Evolutionary conservation across 2,113 vertebrate species (phyloP), one percentile per base, ranked within the genome.

Genomic region (Ictalurus furcatus): DNA sequence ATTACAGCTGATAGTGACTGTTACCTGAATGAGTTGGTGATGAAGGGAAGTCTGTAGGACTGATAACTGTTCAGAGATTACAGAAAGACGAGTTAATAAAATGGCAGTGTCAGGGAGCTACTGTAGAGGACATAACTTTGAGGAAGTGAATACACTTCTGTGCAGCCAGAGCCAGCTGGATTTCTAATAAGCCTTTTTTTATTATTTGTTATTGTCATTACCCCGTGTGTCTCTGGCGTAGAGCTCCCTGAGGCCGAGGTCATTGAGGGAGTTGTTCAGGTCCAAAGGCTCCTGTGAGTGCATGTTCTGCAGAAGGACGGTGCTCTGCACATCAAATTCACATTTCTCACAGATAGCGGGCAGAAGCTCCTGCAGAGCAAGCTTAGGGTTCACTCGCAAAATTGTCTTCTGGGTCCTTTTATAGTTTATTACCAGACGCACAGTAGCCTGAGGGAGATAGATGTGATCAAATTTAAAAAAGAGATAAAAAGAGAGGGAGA

Each of bases 381-480:
- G 92, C 61, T 96, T 95, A 2, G 98, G 98, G 91, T 94, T 99
- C 87, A 99, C 97, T 94, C 98, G 94, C 83, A 99, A 94, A 78
- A 99, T 96, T 0, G 98, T 97, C 94, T 99, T 99, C 96, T 99
- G 98, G 1, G 97, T 97, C 95, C 95, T 97, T 93, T 94, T 99
- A 95, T 97, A 99, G 94, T 99, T 99, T 93, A 99, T 97, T 86
- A 99, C 97, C 91, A 99, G 96, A 74, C 98, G 97, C 37, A 99
- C 97, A 1, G 97, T 99, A 95, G 98, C 97, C 98, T 99, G 93
- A 37, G 37, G 63, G 61, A 84, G 28, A 90, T 94, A 92, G 12
- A 80, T 11, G 6, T 30, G 12, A 54, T 83, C n/a, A 59, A 40
- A 40, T 83, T 23, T 44, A 48, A 83, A 40, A 61, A 37, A 40